phyloP scores from a whole-genome alignment of 2,113 vertebrate genomes.

The Lagopus muta region DNA sequence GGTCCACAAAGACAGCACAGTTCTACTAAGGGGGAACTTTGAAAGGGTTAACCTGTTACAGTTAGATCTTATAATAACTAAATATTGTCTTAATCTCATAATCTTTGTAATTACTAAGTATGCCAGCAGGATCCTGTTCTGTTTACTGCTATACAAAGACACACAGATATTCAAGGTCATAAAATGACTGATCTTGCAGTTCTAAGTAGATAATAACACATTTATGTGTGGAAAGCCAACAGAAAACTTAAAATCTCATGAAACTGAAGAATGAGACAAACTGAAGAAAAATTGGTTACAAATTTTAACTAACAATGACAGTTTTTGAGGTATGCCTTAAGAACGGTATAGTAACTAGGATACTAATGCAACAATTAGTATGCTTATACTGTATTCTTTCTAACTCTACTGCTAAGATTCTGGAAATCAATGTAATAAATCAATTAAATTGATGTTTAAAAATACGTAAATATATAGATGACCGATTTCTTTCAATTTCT shows the following conservation, averaged over 20 bases:
- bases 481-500: background rate
- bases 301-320: background rate
- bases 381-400: background rate
- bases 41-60: constrained; percentile 4
- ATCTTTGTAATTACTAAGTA: background rate
- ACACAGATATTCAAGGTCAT: background rate
- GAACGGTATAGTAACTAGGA: background rate
- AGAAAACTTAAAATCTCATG: background rate
- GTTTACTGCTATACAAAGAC: background rate
- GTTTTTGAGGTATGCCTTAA: background rate
- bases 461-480: background rate
- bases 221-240: background rate
- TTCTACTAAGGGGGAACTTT: background rate
- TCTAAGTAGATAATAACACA: background rate
- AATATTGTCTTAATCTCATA: background rate
- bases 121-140: background rate
- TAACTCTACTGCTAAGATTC: background rate
- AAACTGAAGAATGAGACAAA: background rate
- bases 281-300: background rate
- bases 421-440: background rate
- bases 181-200: background rate
- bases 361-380: background rate
- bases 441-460: background rate
- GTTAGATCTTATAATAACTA: background rate
- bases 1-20: background rate